phyloP scores from a whole-genome alignment of 2,888 invertebrate species.

The Calameuta idolon region DNA sequence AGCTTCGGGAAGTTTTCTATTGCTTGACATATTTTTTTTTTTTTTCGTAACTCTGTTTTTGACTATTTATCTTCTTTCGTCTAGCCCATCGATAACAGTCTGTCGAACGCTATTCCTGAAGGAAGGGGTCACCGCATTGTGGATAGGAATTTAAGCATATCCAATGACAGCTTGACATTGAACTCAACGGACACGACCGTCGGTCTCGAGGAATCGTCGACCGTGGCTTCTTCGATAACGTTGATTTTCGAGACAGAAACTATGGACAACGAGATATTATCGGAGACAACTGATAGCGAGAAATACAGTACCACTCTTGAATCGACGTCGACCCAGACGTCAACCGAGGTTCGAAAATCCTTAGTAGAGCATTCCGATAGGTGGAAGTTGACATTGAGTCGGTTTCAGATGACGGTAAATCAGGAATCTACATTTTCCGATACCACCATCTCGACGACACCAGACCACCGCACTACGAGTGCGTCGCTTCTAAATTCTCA shows the following conservation, averaged over 20 bases:
- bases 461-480: conserved; percentile 18
- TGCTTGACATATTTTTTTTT: not conserved
- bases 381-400: not conserved
- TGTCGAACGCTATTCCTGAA: conserved; percentile 48
- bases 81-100: conserved; percentile 19
- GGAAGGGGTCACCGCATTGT: conserved; percentile 58
- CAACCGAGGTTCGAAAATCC: conserved; percentile 16
- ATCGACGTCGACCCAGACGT: conserved; percentile 7
- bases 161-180: conserved; percentile 21
- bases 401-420: conserved; percentile 9
- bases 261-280: conserved; percentile 60
- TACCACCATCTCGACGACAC: conserved; percentile 23
- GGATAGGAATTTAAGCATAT: conserved; percentile 37
- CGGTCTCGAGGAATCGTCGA: conserved; percentile 22
- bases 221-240: conserved; percentile 26
- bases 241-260: conserved; percentile 51
- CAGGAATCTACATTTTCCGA: conserved; percentile 29
- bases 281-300: conserved; percentile 37
- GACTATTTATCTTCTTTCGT: not conserved
- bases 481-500: conserved; percentile 25
- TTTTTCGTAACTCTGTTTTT: not conserved
- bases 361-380: not conserved
- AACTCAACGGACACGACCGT: conserved; percentile 21
- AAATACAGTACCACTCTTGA: not conserved
- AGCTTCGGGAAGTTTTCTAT: not conserved